Percentiles rank a stretch among this genome's conserved stretches.
Conservation (phyloP, 2,113 vertebrate species). For the Calyptomena viridis region DNA sequence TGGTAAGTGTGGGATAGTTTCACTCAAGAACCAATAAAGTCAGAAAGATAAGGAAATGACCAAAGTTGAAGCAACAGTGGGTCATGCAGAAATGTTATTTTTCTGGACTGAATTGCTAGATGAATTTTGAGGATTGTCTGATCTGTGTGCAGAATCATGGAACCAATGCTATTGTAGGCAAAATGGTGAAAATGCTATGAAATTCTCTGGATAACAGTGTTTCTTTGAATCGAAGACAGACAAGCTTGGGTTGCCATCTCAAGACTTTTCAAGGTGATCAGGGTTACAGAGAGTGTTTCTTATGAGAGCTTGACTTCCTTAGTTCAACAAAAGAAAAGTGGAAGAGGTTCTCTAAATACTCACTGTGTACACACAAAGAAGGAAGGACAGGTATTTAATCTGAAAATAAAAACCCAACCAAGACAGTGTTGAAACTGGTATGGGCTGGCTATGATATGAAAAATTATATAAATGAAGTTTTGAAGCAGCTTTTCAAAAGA, state of each 20-base stretch:
- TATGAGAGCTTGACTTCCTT: background rate
- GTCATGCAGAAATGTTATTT: background rate
- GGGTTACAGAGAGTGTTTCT: background rate
- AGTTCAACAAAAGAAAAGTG: background rate
- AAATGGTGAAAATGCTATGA: background rate
- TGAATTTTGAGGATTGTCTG: background rate
- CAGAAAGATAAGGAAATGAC: background rate
- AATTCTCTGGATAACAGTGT: background rate
- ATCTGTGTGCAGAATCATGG: background rate
- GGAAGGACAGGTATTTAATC: background rate
- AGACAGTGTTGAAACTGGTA: accelerated
- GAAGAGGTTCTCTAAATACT: background rate
- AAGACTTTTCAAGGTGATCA: background rate
- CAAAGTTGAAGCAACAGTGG: background rate
- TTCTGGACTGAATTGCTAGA: background rate
- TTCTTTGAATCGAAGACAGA: background rate
- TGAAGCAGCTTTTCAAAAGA: background rate
- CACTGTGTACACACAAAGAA: background rate
- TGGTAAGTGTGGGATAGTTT: background rate
- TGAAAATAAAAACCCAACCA: background rate
- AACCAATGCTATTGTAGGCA: background rate
- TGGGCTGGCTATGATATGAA: background rate
- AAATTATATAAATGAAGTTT: background rate
- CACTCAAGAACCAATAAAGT: background rate
- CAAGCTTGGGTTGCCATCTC: background rate